Conservation (phyloP, 30 jellyfish, hydroid and myxozoan genomes). For the Clytia hemisphaerica region DNA sequence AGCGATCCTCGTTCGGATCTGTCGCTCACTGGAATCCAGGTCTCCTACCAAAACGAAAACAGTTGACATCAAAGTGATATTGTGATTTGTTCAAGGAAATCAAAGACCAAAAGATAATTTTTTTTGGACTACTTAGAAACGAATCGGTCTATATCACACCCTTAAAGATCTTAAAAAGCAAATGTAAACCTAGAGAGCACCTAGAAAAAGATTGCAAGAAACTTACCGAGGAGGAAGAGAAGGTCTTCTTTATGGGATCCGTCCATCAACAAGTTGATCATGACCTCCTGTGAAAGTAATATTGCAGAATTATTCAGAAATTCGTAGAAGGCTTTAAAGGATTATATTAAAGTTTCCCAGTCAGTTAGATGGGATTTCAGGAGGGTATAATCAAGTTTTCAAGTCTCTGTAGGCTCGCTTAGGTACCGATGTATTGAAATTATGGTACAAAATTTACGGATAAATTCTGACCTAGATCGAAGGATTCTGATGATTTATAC, state of each 20-base stretch:
- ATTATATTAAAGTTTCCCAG: too few species aligned
- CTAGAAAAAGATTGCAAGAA: not conserved
- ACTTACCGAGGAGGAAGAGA: slow-evolving; percentile 52
- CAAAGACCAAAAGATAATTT: not conserved
- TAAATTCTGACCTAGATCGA: not conserved
- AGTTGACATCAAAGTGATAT: too few species aligned
- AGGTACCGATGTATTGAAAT: too few species aligned
- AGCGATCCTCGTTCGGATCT: slow-evolving; percentile 54
- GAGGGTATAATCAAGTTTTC: too few species aligned
- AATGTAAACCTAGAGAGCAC: not conserved
- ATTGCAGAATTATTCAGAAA: too few species aligned
- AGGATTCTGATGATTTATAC: slow-evolving; percentile 8
- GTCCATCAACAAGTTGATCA: slow-evolving; percentile 50
- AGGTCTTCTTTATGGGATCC: slow-evolving; percentile 76
- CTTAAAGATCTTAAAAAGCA: not conserved
- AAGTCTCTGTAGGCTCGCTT: too few species aligned
- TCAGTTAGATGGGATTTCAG: too few species aligned
- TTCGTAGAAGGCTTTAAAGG: too few species aligned
- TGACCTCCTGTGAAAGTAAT: slow-evolving; percentile 45
- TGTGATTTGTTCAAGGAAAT: too few species aligned
- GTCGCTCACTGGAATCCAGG: slow-evolving; percentile 66
- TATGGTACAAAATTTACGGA: too few species aligned
- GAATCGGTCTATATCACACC: not conserved
- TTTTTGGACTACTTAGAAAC: not conserved
- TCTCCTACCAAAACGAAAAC: slow-evolving; percentile 42